A percentile compares a stretch with the other conserved stretches of the same genome.
phyloP scores from a whole-genome alignment of 2,888 invertebrate genomes.

The Taphrorychus bicolor region DNA sequence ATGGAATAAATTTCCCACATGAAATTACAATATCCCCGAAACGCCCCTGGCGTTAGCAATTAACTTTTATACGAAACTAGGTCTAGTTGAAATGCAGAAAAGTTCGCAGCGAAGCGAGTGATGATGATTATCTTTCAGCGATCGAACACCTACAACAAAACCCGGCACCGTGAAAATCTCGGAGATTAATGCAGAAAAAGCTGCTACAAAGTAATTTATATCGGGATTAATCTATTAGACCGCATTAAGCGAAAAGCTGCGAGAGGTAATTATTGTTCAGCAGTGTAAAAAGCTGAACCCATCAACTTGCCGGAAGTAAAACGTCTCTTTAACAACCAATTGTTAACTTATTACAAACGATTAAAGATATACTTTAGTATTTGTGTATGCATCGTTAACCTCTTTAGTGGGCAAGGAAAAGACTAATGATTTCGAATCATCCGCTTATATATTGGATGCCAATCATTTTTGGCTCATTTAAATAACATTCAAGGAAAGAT shows the following conservation, averaged over 20 bases:
- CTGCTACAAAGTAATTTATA: conserved; percentile 13
- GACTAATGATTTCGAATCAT: conserved; percentile 12
- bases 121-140: conserved; percentile 18
- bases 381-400: conserved; percentile 21
- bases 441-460: background rate
- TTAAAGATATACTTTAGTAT: conserved; percentile 27
- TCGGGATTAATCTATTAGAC: conserved; percentile 31
- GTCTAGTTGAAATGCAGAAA: conserved; percentile 24
- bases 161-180: background rate
- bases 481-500: background rate
- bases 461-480: conserved; percentile 13
- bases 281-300: conserved; percentile 17
- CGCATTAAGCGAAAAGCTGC: conserved; percentile 15
- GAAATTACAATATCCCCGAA: background rate
- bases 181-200: conserved; percentile 17
- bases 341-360: conserved; percentile 35
- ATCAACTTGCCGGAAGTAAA: conserved; percentile 37
- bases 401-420: conserved; percentile 9
- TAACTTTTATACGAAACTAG: conserved; percentile 18
- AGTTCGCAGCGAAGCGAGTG: conserved; percentile 14
- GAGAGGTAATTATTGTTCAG: conserved; percentile 33
- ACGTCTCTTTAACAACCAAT: conserved; percentile 37
- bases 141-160: conserved; percentile 17
- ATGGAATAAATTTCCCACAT: background rate
- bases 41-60: conserved; percentile 5